Conservation (phyloP, 2,113 vertebrate genomes). For the Zeus faber region DNA sequence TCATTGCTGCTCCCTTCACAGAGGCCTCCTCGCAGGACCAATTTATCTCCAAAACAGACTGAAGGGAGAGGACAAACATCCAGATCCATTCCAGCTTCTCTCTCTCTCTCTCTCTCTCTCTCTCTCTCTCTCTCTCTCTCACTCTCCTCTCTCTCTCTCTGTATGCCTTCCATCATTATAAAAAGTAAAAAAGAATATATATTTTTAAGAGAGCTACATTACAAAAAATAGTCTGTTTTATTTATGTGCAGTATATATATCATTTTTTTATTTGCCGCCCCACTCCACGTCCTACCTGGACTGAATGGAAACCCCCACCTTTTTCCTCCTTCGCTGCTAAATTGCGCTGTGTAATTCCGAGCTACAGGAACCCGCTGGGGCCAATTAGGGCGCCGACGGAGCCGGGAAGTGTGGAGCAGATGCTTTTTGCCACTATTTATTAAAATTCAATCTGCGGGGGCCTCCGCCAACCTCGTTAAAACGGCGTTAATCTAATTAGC, state of each 20-base stretch:
- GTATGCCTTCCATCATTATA: no score
- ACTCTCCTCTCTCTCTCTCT: no score
- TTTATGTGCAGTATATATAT: no score
- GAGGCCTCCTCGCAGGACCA: conserved; percentile 61
- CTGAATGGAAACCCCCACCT: conserved; percentile 40
- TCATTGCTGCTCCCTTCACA: conserved; percentile 52
- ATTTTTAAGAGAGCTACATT: no score
- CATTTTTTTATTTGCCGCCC: no score
- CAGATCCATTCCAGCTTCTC: conserved; percentile 28
- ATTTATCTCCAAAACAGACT: conserved; percentile 51
- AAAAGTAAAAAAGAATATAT: no score
- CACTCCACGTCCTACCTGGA: no score
- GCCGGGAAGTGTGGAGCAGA: conserved; percentile 68
- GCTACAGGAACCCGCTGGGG: conserved; percentile 71
- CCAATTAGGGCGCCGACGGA: conserved; percentile 74
- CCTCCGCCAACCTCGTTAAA: conserved; percentile 71
- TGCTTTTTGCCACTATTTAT: conserved; percentile 78
- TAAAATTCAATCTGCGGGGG: conserved; percentile 73
- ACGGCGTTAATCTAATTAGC: conserved; percentile 75
- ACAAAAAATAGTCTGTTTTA: no score
- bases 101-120: no score
- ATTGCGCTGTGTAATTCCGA: conserved; percentile 48
- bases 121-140: no score
- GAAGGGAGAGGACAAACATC: conserved; percentile 4
- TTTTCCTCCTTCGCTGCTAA: conserved; percentile 39